These are phyloP conservation scores for Sarotherodon lohbergeri DNA, from an alignment of 2,113 vertebrate genomes.

Conservation along the genomic window DNA sequence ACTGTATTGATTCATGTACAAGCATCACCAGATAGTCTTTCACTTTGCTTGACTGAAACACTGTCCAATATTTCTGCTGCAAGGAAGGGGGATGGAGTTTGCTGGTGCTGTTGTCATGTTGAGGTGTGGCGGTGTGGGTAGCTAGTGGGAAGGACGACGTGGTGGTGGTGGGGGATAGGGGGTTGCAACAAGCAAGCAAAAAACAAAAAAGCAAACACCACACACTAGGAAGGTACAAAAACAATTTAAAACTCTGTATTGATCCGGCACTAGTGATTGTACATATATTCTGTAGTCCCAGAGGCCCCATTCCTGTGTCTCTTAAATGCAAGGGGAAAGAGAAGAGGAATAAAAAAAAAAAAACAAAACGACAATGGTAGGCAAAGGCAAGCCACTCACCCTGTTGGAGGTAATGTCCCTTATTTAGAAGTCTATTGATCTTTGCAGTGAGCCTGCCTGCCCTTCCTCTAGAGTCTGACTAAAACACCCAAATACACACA, in stretches of 20 bases:
- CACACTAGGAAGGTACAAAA: slow-evolving; percentile 67
- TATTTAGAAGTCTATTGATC: slow-evolving; percentile 97
- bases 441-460: slow-evolving; percentile 71
- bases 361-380: slow-evolving; percentile 77
- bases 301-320: slow-evolving; percentile 73
- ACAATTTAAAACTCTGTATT: slow-evolving; percentile 81
- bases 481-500: slow-evolving; percentile 42
- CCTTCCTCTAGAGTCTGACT: slow-evolving; percentile 66
- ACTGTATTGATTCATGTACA: slow-evolving; percentile 74
- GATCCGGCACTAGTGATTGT: slow-evolving; percentile 83
- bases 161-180: neutral
- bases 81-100: neutral
- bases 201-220: slow-evolving; percentile 35
- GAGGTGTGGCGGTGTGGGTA: slow-evolving; percentile 7
- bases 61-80: slow-evolving; percentile 37
- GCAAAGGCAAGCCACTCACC: slow-evolving; percentile 84
- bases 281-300: slow-evolving; percentile 77
- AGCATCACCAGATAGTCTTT: slow-evolving; percentile 50
- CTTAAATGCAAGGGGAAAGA: slow-evolving; percentile 83
- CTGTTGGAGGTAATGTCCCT: slow-evolving; percentile 89
- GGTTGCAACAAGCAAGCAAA: slow-evolving; percentile 6
- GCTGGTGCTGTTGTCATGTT: slow-evolving; percentile 14
- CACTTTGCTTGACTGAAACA: slow-evolving; percentile 42
- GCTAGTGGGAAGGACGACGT: neutral
- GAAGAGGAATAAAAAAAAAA: slow-evolving; percentile 74